phyloP scores from a whole-genome alignment of 2,888 invertebrate species.

The Rhaphigaster nebulosa region DNA sequence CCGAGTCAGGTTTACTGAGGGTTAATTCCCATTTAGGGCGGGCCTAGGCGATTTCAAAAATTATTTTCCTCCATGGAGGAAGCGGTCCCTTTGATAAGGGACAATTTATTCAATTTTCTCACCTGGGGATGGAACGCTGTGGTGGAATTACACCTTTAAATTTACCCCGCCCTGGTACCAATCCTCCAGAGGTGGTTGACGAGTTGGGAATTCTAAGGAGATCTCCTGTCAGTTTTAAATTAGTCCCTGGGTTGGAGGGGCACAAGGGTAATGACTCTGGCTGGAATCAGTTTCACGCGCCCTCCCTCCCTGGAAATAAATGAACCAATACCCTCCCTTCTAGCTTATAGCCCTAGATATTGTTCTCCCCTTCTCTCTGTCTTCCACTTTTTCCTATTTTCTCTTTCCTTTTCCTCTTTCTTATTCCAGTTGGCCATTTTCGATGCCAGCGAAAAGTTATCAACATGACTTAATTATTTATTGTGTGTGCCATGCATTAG shows the following conservation, averaged over 20 bases:
- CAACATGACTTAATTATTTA: neutral
- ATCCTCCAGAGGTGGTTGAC: conserved; percentile 6
- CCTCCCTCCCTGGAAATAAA: conserved; percentile 44
- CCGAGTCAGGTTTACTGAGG: neutral
- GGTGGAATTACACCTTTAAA: conserved; percentile 56
- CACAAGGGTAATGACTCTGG: conserved; percentile 20
- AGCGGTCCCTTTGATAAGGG: conserved; percentile 44
- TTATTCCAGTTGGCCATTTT: neutral
- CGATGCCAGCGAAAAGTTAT: neutral
- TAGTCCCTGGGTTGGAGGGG: conserved; percentile 24
- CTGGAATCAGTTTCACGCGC: conserved; percentile 24
- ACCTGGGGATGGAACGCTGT: neutral
- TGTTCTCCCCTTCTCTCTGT: neutral
- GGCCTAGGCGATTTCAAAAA: conserved; percentile 27
- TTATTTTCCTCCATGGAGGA: neutral
- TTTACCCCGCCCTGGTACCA: neutral
- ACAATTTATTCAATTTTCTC: conserved; percentile 57
- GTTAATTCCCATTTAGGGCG: conserved; percentile 42
- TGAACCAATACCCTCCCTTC: conserved; percentile 47
- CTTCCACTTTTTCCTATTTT: neutral
- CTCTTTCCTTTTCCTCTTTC: neutral
- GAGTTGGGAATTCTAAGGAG: conserved; percentile 55
- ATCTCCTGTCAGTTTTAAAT: conserved; percentile 55
- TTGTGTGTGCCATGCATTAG: neutral
- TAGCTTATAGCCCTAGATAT: conserved; percentile 14